Evolutionary conservation across 2,113 vertebrate species (phyloP).

Genomic region (Hystrix cristata): DNA sequence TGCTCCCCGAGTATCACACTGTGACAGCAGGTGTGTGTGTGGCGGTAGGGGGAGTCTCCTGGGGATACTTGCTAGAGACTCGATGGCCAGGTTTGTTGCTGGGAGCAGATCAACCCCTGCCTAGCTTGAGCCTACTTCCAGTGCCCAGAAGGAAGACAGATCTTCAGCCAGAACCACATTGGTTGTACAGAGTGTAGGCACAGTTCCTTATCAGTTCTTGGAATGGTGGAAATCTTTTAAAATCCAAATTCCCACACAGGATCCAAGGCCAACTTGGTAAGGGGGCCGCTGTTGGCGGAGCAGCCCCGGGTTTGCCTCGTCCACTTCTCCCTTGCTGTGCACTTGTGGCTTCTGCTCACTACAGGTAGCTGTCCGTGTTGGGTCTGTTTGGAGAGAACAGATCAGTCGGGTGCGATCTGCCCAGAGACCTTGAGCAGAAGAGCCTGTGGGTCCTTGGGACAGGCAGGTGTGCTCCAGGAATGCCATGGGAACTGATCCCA

Average conservation of each 20-base stretch:
- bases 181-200: fast-evolving
- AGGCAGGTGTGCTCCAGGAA: neutral
- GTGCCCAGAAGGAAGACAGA: neutral
- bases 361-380: neutral
- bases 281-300: neutral
- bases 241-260: neutral
- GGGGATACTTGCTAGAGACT: fast-evolving
- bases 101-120: neutral
- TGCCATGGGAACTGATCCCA: neutral
- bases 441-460: neutral
- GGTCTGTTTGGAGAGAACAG: no score
- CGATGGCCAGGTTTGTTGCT: neutral
- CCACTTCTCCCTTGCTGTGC: neutral
- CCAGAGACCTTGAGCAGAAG: neutral
- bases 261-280: neutral
- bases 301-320: no score
- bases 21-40: fast-evolving
- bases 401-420: neutral
- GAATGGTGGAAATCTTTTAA: neutral
- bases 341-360: fast-evolving
- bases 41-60: neutral
- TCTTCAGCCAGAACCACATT: neutral
- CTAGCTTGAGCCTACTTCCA: fast-evolving
- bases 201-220: neutral
- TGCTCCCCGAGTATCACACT: no score